Evolutionary conservation across 2,888 invertebrate species (phyloP).

Genomic region (Hymenopus coronatus): DNA sequence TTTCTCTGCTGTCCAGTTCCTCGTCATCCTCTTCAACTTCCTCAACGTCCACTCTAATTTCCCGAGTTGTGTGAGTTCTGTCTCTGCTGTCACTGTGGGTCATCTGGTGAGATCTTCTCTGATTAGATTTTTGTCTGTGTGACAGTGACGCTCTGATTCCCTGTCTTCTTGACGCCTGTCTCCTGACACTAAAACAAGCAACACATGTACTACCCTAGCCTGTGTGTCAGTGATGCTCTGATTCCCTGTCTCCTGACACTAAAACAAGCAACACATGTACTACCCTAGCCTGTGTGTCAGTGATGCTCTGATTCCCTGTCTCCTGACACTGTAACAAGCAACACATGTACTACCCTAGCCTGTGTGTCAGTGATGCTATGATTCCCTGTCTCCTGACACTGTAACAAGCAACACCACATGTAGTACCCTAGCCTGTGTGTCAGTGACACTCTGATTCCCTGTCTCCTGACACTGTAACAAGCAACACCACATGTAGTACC

Average conservation of each 20-base stretch:
- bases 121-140: background rate
- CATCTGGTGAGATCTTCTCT: background rate
- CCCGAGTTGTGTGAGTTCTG: background rate
- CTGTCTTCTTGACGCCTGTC: background rate
- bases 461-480: no score
- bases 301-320: background rate
- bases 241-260: background rate
- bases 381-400: background rate
- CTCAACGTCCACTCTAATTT: slow-evolving; percentile 6
- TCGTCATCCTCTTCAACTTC: slow-evolving; percentile 15
- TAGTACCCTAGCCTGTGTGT: no score
- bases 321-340: background rate
- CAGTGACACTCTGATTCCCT: no score
- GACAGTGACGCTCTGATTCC: background rate
- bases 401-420: no score
- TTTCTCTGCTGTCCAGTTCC: background rate
- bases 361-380: background rate
- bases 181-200: background rate
- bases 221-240: background rate
- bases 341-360: no score
- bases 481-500: no score
- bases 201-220: no score
- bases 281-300: background rate
- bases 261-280: no score
- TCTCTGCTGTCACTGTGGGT: background rate